These are phyloP conservation scores for Chamaetylas fuelleborni DNA, from an alignment of 2,113 vertebrate species.

Conservation along the genomic window DNA sequence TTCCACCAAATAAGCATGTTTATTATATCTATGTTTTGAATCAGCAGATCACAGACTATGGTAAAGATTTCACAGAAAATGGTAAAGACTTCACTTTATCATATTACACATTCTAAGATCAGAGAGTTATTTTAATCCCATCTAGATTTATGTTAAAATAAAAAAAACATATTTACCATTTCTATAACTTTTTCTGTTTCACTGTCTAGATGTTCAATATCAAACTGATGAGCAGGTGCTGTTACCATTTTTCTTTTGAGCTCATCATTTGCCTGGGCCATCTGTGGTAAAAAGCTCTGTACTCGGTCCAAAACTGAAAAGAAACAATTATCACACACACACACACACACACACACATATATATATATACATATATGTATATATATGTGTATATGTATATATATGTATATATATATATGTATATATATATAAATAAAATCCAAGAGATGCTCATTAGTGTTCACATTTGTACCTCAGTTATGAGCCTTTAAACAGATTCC, in stretches of 20 bases:
- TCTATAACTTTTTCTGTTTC: conserved; percentile 82
- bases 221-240: conserved; percentile 76
- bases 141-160: not conserved
- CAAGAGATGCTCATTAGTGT: not conserved
- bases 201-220: conserved; percentile 85
- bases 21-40: not conserved
- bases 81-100: not conserved
- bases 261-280: conserved; percentile 87
- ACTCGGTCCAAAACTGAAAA: conserved; percentile 84
- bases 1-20: not conserved
- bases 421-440: no score
- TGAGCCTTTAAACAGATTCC: not conserved
- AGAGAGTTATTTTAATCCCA: not conserved
- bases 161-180: conserved; percentile 77
- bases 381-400: no score
- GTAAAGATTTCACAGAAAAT: not conserved
- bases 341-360: no score
- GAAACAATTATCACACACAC: not conserved
- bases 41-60: not conserved
- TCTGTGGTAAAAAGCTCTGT: conserved; percentile 88
- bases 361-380: no score
- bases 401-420: no score
- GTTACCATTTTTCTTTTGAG: conserved; percentile 81
- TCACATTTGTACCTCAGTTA: not conserved
- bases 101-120: not conserved